Evolutionary conservation across 2,113 vertebrate genomes (phyloP), one percentile per base, ranked within the genome.

Genomic region (Leucoraja erinaceus): DNA sequence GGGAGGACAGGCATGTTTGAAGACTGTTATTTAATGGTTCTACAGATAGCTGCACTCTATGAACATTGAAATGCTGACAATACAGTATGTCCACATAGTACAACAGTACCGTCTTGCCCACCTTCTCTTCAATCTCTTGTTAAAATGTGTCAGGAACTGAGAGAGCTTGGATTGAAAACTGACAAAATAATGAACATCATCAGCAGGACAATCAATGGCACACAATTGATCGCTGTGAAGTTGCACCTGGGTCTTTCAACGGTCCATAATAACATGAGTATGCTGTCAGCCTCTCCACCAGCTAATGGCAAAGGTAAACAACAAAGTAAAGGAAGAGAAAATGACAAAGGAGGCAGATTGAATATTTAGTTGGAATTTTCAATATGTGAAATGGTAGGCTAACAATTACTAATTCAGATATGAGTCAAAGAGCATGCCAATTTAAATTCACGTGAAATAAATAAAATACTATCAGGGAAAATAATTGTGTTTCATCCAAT

Each of bases 191-290:
- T 25, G 31, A 91, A 72, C 63, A 47, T 72, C 88, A 38, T 20
- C 63, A 47, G 31, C 10, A 4, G 63, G 88, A 72, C n/a, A 91
- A 72, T 91, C 66, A 72, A 91, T 91, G 31, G n/a, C 33, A 72
- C 88, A 20, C 63, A 91, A 91, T 91, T 91, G 66, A 91, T 91
- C 22, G 66, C 33, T 72, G 66, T 72, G 88, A 72, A 72, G 38
- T 8, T 12, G 31, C 88, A 91, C 66, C 88, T 72, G 88, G 20
- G 63, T 33, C 16, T 28, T 72, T 72, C 18, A 4, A 7, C 59
- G 68, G 61, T 66, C 31, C 59, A 66, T 33, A 33, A 90, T 12
- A 33, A 10, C 5, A 90, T 31, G 59, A 90, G 66, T 25, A 54
- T 20, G 0, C 20, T 33, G n/a, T 70, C 18, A 10, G n/a, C 31